Evolutionary conservation across 2,888 invertebrate genomes (phyloP), one percentile per base, ranked within the genome.

Genomic region (Acanthococcus lagerstroemiae): DNA sequence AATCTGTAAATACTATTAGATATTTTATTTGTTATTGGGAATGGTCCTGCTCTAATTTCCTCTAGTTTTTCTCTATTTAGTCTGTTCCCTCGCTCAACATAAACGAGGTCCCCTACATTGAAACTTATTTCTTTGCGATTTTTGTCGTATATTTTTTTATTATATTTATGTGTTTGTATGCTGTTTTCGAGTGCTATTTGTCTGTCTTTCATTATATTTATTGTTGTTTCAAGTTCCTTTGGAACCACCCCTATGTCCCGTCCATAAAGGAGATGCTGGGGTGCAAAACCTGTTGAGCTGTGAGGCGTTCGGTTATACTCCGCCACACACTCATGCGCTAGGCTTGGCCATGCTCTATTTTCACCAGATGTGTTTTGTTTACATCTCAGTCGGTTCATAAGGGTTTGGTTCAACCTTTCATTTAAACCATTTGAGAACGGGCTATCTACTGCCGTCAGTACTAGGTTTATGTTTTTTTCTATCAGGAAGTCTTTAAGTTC

Each of bases 291-390:
- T n/a, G 48, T 48, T 9, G 24, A 12, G 5, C 7, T 21, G 58
- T 68, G 69, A 65, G 65, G 58, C 21, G 68, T 69, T 48, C 57
- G 57, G 54, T 71, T 71, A 55, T 71, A 71, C 60, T 58, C 67
- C 1, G 50, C 55, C 7, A 66, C 66, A 30, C 70, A 69, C 63
- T 70, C 48, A 46, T 66, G 57, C 37, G 70, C 69, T 48, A 70
- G 65, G 17, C 68, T 69, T 65, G 70, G 55, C 70, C 70, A 71
- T 44, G 68, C 67, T 45, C 44, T n/a, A 48, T 7, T n/a, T n/a
- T 9, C 6, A 48, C 6, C 6, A 48, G 12, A 6, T n/a, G 6
- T 17, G 48, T 48, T 48, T 9, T 6, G n/a, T n/a, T 17, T 7
- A 17, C 48, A 48, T 6, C 48, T 7, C 9, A 48, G 6, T 9